Conservation (phyloP, 2,797 vertebrate species). For the Coilia nasus region DNA sequence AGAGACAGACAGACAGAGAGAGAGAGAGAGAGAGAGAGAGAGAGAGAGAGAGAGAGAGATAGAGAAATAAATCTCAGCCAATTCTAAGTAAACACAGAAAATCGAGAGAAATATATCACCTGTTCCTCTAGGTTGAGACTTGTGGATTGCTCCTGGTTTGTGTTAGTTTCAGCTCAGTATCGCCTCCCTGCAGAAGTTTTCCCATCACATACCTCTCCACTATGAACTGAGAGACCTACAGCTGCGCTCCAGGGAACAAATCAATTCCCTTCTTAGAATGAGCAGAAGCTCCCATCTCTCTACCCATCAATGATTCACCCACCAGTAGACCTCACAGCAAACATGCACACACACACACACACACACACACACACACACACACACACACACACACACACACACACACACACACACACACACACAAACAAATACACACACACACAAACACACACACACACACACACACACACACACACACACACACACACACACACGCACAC, state of each 20-base stretch:
- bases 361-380: neutral
- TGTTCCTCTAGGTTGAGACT: neutral
- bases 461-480: neutral
- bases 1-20: neutral
- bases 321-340: constrained; percentile 35
- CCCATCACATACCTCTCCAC: neutral
- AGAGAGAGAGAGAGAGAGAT: no score
- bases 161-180: neutral
- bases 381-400: neutral
- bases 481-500: neutral
- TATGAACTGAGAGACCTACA: neutral
- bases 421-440: neutral
- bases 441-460: neutral
- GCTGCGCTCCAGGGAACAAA: constrained; percentile 36
- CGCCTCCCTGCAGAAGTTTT: neutral
- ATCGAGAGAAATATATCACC: neutral
- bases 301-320: constrained; percentile 65
- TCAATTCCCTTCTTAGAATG: constrained; percentile 44
- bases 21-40: neutral
- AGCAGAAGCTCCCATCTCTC: constrained; percentile 35
- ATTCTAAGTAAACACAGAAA: neutral
- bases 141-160: neutral
- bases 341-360: neutral
- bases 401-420: neutral
- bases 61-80: neutral